These are phyloP conservation scores for Molossus molossus DNA, from an alignment of 2,797 vertebrate genomes.

Conservation along the genomic window DNA sequence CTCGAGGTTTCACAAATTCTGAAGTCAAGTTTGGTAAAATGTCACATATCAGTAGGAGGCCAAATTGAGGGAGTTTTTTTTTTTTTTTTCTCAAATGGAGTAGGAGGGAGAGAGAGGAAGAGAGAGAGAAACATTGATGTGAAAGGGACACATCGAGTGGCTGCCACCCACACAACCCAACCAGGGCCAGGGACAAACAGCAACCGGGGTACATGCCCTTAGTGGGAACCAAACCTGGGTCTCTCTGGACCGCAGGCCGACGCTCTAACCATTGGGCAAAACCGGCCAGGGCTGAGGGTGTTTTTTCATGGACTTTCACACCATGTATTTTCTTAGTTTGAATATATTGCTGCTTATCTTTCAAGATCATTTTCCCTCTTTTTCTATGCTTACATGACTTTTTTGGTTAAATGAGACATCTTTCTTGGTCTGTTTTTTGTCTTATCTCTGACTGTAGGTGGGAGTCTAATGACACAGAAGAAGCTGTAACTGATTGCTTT, in stretches of 20 bases:
- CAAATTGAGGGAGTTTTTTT: neutral
- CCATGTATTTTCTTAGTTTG: constrained; percentile 55
- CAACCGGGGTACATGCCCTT: too few relatives aligned
- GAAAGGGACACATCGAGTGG: too few relatives aligned
- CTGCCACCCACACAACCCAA: too few relatives aligned
- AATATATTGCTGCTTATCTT: constrained; percentile 43
- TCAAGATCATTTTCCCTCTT: neutral
- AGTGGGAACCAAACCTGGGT: too few relatives aligned
- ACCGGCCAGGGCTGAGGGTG: too few relatives aligned
- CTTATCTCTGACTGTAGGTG: constrained; percentile 16
- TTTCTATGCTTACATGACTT: neutral
- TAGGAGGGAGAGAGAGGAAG: too few relatives aligned
- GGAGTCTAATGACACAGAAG: neutral
- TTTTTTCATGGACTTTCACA: neutral
- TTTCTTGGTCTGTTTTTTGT: constrained; percentile 26
- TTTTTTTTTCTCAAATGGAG: too few relatives aligned
- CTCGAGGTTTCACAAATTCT: constrained; percentile 40
- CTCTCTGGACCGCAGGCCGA: too few relatives aligned
- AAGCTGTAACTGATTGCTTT: neutral
- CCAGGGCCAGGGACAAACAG: too few relatives aligned
- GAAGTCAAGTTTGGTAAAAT: constrained; percentile 29
- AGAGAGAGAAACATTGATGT: too few relatives aligned
- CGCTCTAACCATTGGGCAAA: too few relatives aligned
- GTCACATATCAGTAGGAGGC: neutral
- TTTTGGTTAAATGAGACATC: constrained; percentile 16